Percentiles rank a stretch among this genome's conserved stretches.
Conservation (phyloP, 2,113 vertebrate genomes). For the Chascanopsetta lugubris region DNA sequence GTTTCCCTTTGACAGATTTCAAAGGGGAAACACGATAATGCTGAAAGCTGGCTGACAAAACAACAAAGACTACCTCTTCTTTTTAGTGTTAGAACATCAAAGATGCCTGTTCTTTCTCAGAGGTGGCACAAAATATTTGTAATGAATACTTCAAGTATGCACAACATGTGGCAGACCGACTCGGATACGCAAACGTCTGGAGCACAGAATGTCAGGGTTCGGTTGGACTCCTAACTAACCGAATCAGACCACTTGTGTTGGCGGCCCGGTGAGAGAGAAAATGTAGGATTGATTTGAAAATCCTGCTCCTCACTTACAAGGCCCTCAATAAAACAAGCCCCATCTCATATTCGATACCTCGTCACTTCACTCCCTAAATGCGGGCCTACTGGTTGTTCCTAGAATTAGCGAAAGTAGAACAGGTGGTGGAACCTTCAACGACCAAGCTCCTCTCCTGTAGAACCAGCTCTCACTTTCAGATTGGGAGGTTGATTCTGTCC, state of each 20-base stretch:
- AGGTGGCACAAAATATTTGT: conserved; percentile 54
- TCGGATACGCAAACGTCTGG: background rate
- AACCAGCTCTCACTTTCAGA: no score
- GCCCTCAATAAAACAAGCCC: no score
- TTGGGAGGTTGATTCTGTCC: no score
- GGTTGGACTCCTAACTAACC: background rate
- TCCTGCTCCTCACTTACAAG: no score
- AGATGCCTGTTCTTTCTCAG: conserved; percentile 70
- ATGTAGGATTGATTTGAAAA: no score
- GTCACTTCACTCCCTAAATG: no score
- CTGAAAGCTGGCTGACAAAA: conserved; percentile 70
- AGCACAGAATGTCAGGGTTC: background rate
- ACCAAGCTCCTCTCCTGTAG: no score
- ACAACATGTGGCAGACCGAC: conserved; percentile 28
- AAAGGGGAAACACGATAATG: conserved; percentile 75
- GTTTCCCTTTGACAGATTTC: conserved; percentile 59
- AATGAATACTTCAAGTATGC: conserved; percentile 55
- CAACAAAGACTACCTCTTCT: conserved; percentile 62
- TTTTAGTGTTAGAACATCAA: conserved; percentile 65
- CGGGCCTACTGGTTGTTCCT: no score
- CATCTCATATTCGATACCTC: no score
- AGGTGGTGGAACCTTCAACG: no score
- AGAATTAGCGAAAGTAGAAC: no score
- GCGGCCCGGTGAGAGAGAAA: no score
- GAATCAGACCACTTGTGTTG: background rate